phyloP scores from a whole-genome alignment of 1,140 invertebrate genomes.

The Chymomyza costata region DNA sequence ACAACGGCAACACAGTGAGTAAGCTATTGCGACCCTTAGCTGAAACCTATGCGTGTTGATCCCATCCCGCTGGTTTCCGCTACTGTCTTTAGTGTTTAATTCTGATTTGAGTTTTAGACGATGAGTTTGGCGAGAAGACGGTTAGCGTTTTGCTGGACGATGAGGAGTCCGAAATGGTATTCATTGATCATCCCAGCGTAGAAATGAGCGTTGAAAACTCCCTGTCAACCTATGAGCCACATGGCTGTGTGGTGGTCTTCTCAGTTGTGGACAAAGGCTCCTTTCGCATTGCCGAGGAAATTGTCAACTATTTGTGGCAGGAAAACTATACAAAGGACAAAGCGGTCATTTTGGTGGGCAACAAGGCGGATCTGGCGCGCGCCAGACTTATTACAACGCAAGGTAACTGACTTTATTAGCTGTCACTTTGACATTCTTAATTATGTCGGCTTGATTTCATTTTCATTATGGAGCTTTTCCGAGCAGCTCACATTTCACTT shows the following conservation, averaged over 20 bases:
- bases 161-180: slow-evolving; percentile 92
- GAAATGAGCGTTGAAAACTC: slow-evolving; percentile 93
- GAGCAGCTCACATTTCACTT: background rate
- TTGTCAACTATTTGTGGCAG: slow-evolving; percentile 87
- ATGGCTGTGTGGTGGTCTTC: slow-evolving; percentile 93
- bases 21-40: slow-evolving; percentile 27
- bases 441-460: slow-evolving; percentile 63
- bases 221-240: slow-evolving; percentile 89
- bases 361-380: slow-evolving; percentile 93
- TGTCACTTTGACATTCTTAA: slow-evolving; percentile 31
- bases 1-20: slow-evolving; percentile 41
- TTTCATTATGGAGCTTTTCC: background rate
- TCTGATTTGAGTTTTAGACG: slow-evolving; percentile 82
- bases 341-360: slow-evolving; percentile 93
- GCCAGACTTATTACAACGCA: slow-evolving; percentile 87
- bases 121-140: slow-evolving; percentile 92
- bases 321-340: slow-evolving; percentile 87
- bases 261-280: slow-evolving; percentile 87
- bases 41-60: slow-evolving; percentile 17
- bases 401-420: slow-evolving; percentile 78
- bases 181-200: slow-evolving; percentile 90
- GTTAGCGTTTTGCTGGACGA: slow-evolving; percentile 93
- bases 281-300: slow-evolving; percentile 86
- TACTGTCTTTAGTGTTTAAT: slow-evolving; percentile 68
- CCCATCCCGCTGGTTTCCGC: slow-evolving; percentile 52